Conservation (phyloP, 1,140 invertebrate genomes). For the Lordiphosa stackelbergi region DNA sequence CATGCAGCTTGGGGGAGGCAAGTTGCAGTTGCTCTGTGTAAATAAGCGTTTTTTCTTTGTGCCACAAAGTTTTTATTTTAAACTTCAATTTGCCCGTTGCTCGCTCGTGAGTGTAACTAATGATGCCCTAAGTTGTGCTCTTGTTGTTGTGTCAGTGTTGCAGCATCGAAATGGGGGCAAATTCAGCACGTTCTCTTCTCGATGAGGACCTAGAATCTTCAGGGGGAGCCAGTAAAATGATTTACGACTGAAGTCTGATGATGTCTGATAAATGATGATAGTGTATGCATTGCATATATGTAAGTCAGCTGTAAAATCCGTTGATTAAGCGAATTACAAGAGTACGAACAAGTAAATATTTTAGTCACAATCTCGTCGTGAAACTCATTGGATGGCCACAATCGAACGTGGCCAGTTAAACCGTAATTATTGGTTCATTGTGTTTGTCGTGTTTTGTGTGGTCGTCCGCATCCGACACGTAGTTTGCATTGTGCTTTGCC, state of each 20-base stretch:
- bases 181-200: constrained; percentile 61
- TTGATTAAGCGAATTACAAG: constrained; percentile 56
- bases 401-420: constrained; percentile 1
- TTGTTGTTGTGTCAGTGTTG: constrained; percentile 50
- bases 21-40: constrained; percentile 37
- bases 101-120: constrained; percentile 50
- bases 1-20: constrained; percentile 1
- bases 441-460: constrained; percentile 3
- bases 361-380: neutral
- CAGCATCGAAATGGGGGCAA: constrained; percentile 61
- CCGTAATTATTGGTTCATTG: constrained; percentile 14
- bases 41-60: constrained; percentile 56
- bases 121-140: constrained; percentile 41
- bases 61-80: constrained; percentile 68
- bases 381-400: neutral
- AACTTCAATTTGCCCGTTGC: constrained; percentile 65
- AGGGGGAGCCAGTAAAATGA: constrained; percentile 22
- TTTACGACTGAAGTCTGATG: constrained; percentile 34
- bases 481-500: constrained; percentile 26
- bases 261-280: constrained; percentile 64
- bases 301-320: constrained; percentile 69
- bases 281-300: constrained; percentile 20
- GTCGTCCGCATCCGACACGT: constrained; percentile 24
- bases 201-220: constrained; percentile 22
- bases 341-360: neutral